phyloP scores from a whole-genome alignment of 2,113 vertebrate genomes.

The Hemibagrus wyckioides region DNA sequence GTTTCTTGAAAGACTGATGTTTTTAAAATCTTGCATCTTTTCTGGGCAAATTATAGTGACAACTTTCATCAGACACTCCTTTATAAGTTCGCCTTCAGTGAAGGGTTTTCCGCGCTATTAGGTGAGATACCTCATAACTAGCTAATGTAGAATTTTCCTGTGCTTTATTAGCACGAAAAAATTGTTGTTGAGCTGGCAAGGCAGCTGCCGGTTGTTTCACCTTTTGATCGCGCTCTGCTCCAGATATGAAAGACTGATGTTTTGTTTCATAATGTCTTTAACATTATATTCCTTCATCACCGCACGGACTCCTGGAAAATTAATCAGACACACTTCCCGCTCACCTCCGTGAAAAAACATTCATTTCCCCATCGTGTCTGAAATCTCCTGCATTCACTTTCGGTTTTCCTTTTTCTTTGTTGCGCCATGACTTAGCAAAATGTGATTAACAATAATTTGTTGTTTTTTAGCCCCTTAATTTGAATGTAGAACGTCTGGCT shows the following conservation, averaged over 20 bases:
- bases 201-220: constrained; percentile 47
- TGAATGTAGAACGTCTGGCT: no score
- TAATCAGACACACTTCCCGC: constrained; percentile 42
- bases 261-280: constrained; percentile 28
- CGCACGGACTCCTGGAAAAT: constrained; percentile 25
- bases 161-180: constrained; percentile 44
- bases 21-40: constrained; percentile 50
- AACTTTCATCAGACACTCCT: constrained; percentile 49
- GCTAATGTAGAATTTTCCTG: constrained; percentile 43
- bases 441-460: no score
- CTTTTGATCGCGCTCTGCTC: constrained; percentile 21
- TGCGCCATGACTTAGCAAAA: no score
- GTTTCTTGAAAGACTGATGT: constrained; percentile 44
- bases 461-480: no score
- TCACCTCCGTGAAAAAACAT: constrained; percentile 39
- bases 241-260: constrained; percentile 29
- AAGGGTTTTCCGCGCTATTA: constrained; percentile 40
- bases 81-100: constrained; percentile 50
- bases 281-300: constrained; percentile 45
- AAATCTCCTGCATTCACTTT: constrained; percentile 40
- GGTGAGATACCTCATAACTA: constrained; percentile 41
- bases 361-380: constrained; percentile 43
- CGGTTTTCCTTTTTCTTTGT: constrained; percentile 15
- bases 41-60: constrained; percentile 45
- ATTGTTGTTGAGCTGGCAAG: constrained; percentile 45